Evolutionary conservation across 2,113 vertebrate genomes (phyloP), one percentile per base, ranked within the genome.

Genomic region (Morone saxatilis): DNA sequence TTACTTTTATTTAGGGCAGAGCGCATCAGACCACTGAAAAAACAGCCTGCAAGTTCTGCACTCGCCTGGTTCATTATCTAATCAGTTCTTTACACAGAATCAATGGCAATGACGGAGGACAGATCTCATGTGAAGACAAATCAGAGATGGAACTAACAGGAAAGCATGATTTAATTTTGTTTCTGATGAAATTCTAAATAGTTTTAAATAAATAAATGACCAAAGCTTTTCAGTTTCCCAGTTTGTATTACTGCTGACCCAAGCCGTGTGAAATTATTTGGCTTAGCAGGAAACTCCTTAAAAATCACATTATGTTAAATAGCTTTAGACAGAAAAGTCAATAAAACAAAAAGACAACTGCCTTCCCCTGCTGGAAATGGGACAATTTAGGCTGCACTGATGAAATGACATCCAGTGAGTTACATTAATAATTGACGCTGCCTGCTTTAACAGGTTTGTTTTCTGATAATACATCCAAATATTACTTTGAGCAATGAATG

Each of bases 1-100:
- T 78, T 53, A n/a, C 13, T 84, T 66, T 79, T 81, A 89, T 89
- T 84, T 86, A 72, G 75, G 76, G 60, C 70, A 81, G 72, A 80
- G 82, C 84, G 83, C 69, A 40, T 70, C 70, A 76, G 66, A 89
- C 73, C 67, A 76, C 38, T 13, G 62, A 78, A 65, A 11, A 85
- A 80, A 80, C 57, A 78, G 47, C 47, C 68, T 69, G 65, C 71
- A 43, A 43, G 40, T 81, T 86, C 65, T 50, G 48, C 76, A 67
- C 63, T 85, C 20, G 45, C 14, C 72, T 69, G 68, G 12, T 59
- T 81, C 63, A 75, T 75, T 68, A 51, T 82, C 41, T 36, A 56
- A 89, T 83, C 80, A 80, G 76, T 86, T 84, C 70, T 77, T 43
- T 51, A 59, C 66, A 73, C 56, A 75, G 71, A 62, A 68, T 56